Evolutionary conservation across 2,888 invertebrate species (phyloP).

Genomic region (Temnothorax rugatulus): DNA sequence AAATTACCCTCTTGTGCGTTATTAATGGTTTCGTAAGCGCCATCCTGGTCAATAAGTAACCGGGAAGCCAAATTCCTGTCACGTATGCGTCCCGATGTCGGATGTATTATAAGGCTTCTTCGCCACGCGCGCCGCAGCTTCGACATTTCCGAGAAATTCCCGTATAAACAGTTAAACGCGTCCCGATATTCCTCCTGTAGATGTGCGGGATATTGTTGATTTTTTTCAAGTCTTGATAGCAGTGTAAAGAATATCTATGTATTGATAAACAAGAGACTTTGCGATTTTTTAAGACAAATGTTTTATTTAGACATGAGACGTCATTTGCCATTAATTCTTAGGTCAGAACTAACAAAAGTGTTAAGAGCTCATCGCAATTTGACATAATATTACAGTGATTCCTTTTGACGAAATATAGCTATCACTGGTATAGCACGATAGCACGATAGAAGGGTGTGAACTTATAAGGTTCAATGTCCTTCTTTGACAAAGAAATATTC

Average conservation of each 20-base stretch:
- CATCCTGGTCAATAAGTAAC: constrained; percentile 67
- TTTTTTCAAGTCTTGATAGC: not conserved
- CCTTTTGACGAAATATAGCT: not conserved
- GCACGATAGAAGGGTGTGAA: not conserved
- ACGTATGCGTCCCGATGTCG: constrained; percentile 10
- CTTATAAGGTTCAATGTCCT: not conserved
- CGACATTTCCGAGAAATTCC: constrained; percentile 4
- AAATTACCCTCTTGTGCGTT: constrained; percentile 54
- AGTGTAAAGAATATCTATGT: not conserved
- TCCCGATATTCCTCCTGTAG: not conserved
- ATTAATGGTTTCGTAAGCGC: constrained; percentile 71
- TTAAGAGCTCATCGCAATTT: not conserved
- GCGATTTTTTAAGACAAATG: not conserved
- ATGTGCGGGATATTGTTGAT: not conserved
- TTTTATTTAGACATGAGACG: not conserved
- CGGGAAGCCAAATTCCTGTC: constrained; percentile 49
- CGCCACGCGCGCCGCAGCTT: not conserved
- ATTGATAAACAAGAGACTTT: not conserved
- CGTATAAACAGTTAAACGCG: constrained; percentile 20
- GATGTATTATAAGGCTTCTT: constrained; percentile 31
- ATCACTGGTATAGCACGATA: not conserved
- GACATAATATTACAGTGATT: not conserved
- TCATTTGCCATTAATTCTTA: not conserved
- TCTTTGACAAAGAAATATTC: constrained; percentile 26
- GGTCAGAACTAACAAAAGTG: not conserved